These are phyloP conservation scores for Sinocyclocheilus maitianheensis DNA, from an alignment of 2,113 vertebrate species.

Conservation along the genomic window DNA sequence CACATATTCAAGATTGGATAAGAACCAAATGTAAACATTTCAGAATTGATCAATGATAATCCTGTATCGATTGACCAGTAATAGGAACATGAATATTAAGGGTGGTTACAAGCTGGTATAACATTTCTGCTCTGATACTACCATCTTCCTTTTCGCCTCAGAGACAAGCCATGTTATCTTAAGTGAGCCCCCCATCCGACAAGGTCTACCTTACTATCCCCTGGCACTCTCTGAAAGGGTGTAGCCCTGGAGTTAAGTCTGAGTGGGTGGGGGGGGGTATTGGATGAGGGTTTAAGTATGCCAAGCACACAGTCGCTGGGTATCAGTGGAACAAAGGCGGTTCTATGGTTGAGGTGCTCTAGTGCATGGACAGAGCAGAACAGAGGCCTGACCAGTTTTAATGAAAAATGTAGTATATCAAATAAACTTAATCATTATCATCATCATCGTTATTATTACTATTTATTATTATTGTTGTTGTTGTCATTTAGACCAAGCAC, in stretches of 20 bases:
- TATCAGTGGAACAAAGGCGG: conserved; percentile 70
- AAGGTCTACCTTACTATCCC: background rate
- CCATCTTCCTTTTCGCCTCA: background rate
- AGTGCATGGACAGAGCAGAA: conserved; percentile 24
- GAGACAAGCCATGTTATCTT: background rate
- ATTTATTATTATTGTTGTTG: background rate
- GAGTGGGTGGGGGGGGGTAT: conserved; percentile 22
- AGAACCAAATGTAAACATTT: background rate
- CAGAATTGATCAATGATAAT: background rate
- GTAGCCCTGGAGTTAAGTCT: background rate
- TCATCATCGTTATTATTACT: too few species aligned
- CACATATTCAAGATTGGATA: conserved; percentile 4
- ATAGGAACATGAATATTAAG: background rate
- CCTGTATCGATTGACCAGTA: background rate
- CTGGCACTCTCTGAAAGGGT: conserved; percentile 19
- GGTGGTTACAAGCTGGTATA: background rate
- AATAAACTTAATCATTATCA: too few species aligned
- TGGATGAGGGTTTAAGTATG: conserved; percentile 68
- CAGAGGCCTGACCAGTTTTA: conserved; percentile 9
- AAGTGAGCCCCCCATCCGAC: background rate
- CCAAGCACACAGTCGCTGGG: conserved; percentile 70
- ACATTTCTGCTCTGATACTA: background rate
- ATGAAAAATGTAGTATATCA: background rate
- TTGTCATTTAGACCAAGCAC: conserved; percentile 89
- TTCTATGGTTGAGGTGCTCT: conserved; percentile 61